Conservation (phyloP, 2,797 vertebrate species). For the Hydrophis major region DNA sequence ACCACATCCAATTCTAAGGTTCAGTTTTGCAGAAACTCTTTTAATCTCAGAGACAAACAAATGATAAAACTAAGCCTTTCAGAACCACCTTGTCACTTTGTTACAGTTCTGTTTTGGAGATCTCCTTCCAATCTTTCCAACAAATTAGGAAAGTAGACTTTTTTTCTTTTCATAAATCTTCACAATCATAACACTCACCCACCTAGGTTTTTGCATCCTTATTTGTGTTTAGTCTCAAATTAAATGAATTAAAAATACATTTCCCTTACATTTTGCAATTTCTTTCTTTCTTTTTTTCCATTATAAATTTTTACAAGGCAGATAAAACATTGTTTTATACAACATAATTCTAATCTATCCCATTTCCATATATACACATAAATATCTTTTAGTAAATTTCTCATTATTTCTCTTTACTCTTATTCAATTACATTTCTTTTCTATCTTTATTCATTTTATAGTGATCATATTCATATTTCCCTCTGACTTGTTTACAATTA, state of each 20-base stretch:
- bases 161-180: too few relatives aligned
- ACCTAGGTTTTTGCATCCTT: not conserved
- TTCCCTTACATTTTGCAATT: not conserved
- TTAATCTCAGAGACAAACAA: conserved; percentile 34
- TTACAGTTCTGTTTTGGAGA: not conserved
- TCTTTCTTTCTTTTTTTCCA: too few relatives aligned
- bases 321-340: too few relatives aligned
- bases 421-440: too few relatives aligned
- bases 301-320: too few relatives aligned
- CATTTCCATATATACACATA: too few relatives aligned
- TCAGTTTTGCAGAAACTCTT: conserved; percentile 45
- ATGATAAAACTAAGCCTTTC: conserved; percentile 36
- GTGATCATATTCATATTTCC: too few relatives aligned
- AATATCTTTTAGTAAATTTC: too few relatives aligned
- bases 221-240: not conserved
- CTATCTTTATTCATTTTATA: too few relatives aligned
- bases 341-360: too few relatives aligned
- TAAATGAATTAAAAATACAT: not conserved
- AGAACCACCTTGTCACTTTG: not conserved
- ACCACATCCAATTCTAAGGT: not conserved
- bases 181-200: not conserved
- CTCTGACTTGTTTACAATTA: too few relatives aligned
- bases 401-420: too few relatives aligned
- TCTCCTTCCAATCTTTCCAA: not conserved
- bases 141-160: not conserved